These are phyloP conservation scores for Nephrotoma appendiculata DNA, from an alignment of 2,888 invertebrate species.

Conservation along the genomic window DNA sequence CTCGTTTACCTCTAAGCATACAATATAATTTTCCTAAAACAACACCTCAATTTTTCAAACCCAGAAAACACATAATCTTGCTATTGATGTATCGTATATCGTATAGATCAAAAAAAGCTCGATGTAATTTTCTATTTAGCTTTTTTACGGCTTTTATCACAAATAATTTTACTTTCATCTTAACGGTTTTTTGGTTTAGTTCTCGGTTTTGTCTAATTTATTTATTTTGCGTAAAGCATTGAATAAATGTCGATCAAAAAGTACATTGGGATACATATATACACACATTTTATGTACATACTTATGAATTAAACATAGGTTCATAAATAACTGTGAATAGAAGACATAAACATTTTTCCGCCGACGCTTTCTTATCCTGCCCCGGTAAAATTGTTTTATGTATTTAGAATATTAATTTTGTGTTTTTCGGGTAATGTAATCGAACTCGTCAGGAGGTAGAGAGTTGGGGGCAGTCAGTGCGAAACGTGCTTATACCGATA, in stretches of 20 bases:
- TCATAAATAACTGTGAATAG: background rate
- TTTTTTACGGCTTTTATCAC: background rate
- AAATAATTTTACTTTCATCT: background rate
- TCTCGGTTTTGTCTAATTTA: background rate
- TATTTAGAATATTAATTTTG: background rate
- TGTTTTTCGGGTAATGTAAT: background rate
- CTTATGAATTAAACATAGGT: too few relatives aligned
- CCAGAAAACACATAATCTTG: background rate
- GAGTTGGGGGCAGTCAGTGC: background rate
- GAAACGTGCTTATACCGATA: background rate
- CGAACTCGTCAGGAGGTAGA: background rate
- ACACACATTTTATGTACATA: background rate
- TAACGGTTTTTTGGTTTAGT: background rate
- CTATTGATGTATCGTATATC: background rate
- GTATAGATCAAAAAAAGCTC: background rate
- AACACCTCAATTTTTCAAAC: background rate
- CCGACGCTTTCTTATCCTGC: background rate
- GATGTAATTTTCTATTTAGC: background rate
- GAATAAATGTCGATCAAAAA: background rate
- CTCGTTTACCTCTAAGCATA: background rate
- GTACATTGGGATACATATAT: background rate
- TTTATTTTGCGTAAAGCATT: background rate
- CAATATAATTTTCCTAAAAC: background rate
- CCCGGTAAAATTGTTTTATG: background rate
- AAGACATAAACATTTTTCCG: background rate